A percentile compares a stretch with the other conserved stretches of the same genome.
Conservation (phyloP, 2,888 invertebrate species). For the Ypsolopha sequella region DNA sequence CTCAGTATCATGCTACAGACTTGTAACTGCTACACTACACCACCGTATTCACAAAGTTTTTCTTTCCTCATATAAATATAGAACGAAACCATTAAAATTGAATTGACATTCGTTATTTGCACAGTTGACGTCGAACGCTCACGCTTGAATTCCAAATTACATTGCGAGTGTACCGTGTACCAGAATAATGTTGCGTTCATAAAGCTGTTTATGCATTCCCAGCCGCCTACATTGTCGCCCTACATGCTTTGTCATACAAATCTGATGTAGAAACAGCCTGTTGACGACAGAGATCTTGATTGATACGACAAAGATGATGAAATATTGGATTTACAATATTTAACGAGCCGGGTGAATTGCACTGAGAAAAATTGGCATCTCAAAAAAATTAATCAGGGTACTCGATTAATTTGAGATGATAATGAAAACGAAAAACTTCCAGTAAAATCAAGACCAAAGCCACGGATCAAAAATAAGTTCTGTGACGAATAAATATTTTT, state of each 20-base stretch:
- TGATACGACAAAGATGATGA: no score
- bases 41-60: no score
- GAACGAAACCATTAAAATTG: not conserved
- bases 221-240: not conserved
- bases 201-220: not conserved
- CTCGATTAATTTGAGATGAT: no score
- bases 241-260: not conserved
- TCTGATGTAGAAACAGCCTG: not conserved
- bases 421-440: not conserved
- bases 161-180: not conserved
- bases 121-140: conserved; percentile 9
- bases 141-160: conserved; percentile 8
- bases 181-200: not conserved
- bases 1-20: no score
- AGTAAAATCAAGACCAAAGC: not conserved
- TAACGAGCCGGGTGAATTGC: not conserved
- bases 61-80: no score
- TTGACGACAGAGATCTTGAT: no score
- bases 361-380: not conserved
- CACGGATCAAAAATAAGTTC: not conserved
- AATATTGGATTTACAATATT: not conserved
- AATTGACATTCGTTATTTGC: conserved; percentile 17
- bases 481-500: not conserved
- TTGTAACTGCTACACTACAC: no score
- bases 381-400: no score